phyloP scores from a whole-genome alignment of 2,797 vertebrate species.

The Brotula barbata region DNA sequence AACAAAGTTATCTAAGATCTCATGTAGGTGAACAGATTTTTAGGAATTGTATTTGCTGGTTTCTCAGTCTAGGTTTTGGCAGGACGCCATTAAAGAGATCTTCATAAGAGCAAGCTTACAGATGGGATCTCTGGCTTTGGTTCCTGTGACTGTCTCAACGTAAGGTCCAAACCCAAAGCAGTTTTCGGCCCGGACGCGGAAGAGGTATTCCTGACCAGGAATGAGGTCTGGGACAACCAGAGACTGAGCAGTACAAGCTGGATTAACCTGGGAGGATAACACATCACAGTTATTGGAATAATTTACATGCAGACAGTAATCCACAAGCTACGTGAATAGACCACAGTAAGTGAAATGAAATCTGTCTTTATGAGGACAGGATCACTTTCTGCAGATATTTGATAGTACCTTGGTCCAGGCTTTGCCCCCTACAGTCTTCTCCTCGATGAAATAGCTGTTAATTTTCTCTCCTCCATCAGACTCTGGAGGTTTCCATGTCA shows the following conservation, averaged over 20 bases:
- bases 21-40: too few relatives aligned
- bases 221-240: slow-evolving; percentile 90
- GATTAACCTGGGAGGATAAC: slow-evolving; percentile 78
- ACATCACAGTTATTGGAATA: not conserved
- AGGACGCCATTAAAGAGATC: too few relatives aligned
- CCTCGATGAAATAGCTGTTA: slow-evolving; percentile 95
- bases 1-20: not conserved
- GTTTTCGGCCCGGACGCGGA: slow-evolving; percentile 94
- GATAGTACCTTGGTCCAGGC: slow-evolving; percentile 89
- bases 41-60: too few relatives aligned
- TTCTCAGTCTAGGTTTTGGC: too few relatives aligned
- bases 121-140: slow-evolving; percentile 91
- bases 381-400: not conserved
- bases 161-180: slow-evolving; percentile 88
- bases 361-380: too few relatives aligned
- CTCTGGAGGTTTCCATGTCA: slow-evolving; percentile 94
- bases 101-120: slow-evolving; percentile 71
- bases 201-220: slow-evolving; percentile 91
- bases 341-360: too few relatives aligned
- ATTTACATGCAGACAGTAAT: too few relatives aligned
- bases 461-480: slow-evolving; percentile 94
- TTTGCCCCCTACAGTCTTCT: slow-evolving; percentile 90
- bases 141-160: slow-evolving; percentile 81
- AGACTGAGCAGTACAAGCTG: slow-evolving; percentile 88
- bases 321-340: too few relatives aligned